Conservation (phyloP, 1,140 invertebrate species). For the Drosophila aff. region DNA sequence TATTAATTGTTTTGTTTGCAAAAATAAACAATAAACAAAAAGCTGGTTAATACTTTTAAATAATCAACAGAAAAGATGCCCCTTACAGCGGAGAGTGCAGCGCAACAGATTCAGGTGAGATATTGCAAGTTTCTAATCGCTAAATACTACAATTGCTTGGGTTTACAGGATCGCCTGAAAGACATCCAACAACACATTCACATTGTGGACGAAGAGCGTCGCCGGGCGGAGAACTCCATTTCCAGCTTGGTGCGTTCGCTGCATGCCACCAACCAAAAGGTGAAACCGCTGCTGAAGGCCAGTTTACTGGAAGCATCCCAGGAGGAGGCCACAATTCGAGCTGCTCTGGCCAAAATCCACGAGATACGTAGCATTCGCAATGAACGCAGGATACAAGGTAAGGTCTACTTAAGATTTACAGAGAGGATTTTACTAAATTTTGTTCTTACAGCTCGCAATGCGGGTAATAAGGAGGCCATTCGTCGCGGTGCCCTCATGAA, state of each 20-base stretch:
- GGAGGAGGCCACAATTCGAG: conserved; percentile 93
- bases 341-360: conserved; percentile 94
- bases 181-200: conserved; percentile 91
- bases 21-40: conserved; percentile 15
- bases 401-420: accelerated
- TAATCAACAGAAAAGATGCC: conserved; percentile 86
- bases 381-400: conserved; percentile 92
- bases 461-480: conserved; percentile 96
- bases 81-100: conserved; percentile 91
- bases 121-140: not conserved
- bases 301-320: conserved; percentile 92
- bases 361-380: conserved; percentile 96
- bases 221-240: conserved; percentile 91
- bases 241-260: conserved; percentile 92
- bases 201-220: conserved; percentile 92
- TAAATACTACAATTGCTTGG: not conserved
- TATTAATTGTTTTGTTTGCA: conserved; percentile 3
- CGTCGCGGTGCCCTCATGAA: conserved; percentile 97
- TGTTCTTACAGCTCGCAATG: conserved; percentile 88
- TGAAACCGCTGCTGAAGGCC: conserved; percentile 93
- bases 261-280: conserved; percentile 89
- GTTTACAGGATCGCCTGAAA: conserved; percentile 90
- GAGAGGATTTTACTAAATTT: not conserved
- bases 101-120: conserved; percentile 86
- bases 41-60: not conserved